phyloP scores from a whole-genome alignment of 2,113 vertebrate species.

The Dipodomys spectabilis region DNA sequence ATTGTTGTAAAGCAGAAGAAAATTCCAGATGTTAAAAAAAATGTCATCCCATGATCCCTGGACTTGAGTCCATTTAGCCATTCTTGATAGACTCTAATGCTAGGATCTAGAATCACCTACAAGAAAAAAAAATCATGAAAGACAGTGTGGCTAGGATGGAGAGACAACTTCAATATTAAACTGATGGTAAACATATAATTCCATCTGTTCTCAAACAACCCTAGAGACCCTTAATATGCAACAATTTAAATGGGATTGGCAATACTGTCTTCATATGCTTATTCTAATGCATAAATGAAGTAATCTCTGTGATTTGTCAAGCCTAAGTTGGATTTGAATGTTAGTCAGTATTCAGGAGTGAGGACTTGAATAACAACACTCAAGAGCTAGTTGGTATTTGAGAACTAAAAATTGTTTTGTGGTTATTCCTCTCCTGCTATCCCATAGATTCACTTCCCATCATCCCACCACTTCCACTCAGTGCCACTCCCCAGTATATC shows the following conservation, averaged over 20 bases:
- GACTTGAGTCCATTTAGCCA: neutral
- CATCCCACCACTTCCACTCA: neutral
- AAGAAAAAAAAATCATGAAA: constrained; percentile 1
- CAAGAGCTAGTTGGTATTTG: neutral
- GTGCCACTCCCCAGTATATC: neutral
- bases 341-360: neutral
- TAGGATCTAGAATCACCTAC: neutral
- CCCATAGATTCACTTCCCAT: neutral
- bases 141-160: neutral
- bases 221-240: neutral
- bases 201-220: neutral
- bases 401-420: neutral
- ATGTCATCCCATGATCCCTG: neutral
- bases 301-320: neutral
- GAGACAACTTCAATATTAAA: neutral
- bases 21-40: constrained; percentile 19
- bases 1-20: neutral
- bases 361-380: neutral
- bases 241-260: neutral
- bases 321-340: neutral
- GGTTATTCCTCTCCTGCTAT: neutral
- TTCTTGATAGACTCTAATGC: neutral
- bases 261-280: neutral
- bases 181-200: neutral
- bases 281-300: neutral